Conservation (phyloP, 2,113 vertebrate genomes). For the Oryzias curvinotus region DNA sequence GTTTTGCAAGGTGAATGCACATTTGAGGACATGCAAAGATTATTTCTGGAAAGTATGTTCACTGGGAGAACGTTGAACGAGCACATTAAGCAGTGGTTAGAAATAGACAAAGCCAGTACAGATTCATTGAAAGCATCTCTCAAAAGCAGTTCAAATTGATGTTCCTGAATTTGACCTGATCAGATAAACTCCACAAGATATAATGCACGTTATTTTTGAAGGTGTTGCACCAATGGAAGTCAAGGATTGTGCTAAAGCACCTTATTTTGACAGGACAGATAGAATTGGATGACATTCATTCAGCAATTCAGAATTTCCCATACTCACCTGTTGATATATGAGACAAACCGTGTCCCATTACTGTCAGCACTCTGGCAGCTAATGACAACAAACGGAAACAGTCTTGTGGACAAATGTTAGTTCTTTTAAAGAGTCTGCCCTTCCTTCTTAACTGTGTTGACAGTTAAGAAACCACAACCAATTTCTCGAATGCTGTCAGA, state of each 20-base stretch:
- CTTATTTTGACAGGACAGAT: too few relatives aligned
- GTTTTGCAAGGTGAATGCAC: constrained; percentile 2
- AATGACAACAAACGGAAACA: too few relatives aligned
- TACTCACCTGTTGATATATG: constrained; percentile 2
- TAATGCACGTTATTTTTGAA: constrained; percentile 11
- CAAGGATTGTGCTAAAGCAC: too few relatives aligned
- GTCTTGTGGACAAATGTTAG: too few relatives aligned
- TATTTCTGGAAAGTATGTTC: background rate
- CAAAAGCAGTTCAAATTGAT: constrained; percentile 16
- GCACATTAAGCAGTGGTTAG: background rate
- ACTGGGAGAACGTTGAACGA: background rate
- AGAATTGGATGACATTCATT: too few relatives aligned
- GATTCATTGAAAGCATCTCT: constrained; percentile 14
- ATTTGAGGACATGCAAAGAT: constrained; percentile 2
- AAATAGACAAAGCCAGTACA: background rate
- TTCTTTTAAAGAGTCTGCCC: too few relatives aligned
- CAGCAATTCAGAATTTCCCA: background rate
- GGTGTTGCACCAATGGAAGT: background rate
- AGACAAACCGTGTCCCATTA: too few relatives aligned
- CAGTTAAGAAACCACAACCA: too few relatives aligned
- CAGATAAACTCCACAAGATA: constrained; percentile 21
- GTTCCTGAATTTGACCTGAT: background rate
- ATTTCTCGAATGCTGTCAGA: too few relatives aligned
- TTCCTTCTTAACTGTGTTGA: too few relatives aligned
- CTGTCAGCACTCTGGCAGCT: too few relatives aligned